Evolutionary conservation across 2,797 vertebrate species (phyloP).

Genomic region (Sebastes variabilis): DNA sequence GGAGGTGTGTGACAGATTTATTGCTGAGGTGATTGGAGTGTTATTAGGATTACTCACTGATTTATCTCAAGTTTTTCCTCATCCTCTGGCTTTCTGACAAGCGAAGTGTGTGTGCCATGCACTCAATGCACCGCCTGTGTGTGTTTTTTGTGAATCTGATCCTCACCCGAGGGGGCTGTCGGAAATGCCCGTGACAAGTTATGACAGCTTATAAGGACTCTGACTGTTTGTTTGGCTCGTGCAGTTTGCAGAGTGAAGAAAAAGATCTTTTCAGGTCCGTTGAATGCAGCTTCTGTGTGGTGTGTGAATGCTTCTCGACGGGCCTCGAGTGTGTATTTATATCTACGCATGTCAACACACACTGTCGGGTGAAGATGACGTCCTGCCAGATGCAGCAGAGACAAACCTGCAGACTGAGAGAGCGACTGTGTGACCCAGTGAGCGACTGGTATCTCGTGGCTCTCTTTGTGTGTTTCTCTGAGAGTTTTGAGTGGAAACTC

Average conservation of each 20-base stretch:
- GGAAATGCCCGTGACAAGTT: slow-evolving; percentile 74
- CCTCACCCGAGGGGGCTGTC: slow-evolving; percentile 45
- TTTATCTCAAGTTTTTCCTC: not conserved
- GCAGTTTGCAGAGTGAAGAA: slow-evolving; percentile 36
- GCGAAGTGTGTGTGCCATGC: not conserved
- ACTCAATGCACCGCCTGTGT: slow-evolving; percentile 13
- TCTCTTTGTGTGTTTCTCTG: slow-evolving; percentile 46
- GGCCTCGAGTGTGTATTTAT: slow-evolving; percentile 65
- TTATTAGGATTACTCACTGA: slow-evolving; percentile 10
- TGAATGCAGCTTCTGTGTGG: slow-evolving; percentile 73
- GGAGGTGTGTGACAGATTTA: slow-evolving; percentile 29
- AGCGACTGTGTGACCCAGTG: slow-evolving; percentile 34
- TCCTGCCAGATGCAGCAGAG: slow-evolving; percentile 47
- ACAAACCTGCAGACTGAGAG: slow-evolving; percentile 30
- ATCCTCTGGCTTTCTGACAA: slow-evolving; percentile 8
- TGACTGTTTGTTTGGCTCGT: slow-evolving; percentile 57
- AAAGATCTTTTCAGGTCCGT: slow-evolving; percentile 63
- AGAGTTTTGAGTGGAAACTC: slow-evolving; percentile 56
- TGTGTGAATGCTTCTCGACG: slow-evolving; percentile 35
- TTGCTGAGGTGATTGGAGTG: slow-evolving; percentile 3
- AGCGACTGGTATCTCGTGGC: slow-evolving; percentile 46
- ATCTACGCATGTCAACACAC: slow-evolving; percentile 45
- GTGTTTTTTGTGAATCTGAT: slow-evolving; percentile 35
- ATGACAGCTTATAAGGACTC: slow-evolving; percentile 68
- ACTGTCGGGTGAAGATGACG: slow-evolving; percentile 53